phyloP scores from a whole-genome alignment of 2,888 invertebrate species.

The Cantharis lateralis region DNA sequence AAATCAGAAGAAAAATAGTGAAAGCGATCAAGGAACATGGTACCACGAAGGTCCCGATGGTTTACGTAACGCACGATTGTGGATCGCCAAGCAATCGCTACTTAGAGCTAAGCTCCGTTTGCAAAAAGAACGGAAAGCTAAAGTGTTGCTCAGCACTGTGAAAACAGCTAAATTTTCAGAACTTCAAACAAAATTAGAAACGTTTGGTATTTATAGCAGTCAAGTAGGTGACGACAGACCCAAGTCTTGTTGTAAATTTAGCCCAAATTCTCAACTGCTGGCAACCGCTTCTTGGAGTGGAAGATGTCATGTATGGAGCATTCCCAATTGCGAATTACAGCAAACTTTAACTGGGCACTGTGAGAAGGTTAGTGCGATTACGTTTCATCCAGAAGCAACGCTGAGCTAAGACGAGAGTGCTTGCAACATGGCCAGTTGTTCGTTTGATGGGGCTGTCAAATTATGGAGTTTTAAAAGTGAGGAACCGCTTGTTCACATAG shows the following conservation, averaged over 20 bases:
- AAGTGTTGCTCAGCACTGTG: conserved; percentile 69
- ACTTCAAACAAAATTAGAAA: conserved; percentile 83
- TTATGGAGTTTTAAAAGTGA: conserved; percentile 88
- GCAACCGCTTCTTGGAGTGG: conserved; percentile 97
- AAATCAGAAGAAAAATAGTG: conserved; percentile 76
- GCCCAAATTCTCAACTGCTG: conserved; percentile 84
- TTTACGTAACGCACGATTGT: conserved; percentile 78
- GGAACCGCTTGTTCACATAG: conserved; percentile 86
- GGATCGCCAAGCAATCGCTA: conserved; percentile 79
- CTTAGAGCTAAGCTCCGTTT: conserved; percentile 68
- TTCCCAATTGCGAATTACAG: conserved; percentile 81
- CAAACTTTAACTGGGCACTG: conserved; percentile 84
- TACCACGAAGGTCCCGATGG: conserved; percentile 95
- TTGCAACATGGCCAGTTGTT: conserved; percentile 90
- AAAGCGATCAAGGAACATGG: conserved; percentile 93
- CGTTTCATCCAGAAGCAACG: conserved; percentile 87
- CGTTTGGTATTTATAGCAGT: conserved; percentile 85
- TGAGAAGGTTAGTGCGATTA: conserved; percentile 87
- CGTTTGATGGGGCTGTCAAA: conserved; percentile 89
- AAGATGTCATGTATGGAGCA: conserved; percentile 90
- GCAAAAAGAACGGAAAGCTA: conserved; percentile 64
- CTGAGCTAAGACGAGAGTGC: conserved; percentile 62
- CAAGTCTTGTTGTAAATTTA: conserved; percentile 90
- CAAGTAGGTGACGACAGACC: conserved; percentile 94
- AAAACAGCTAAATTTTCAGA: conserved; percentile 90